phyloP scores from a whole-genome alignment of 1,140 invertebrate species.

The Papilio machaon region DNA sequence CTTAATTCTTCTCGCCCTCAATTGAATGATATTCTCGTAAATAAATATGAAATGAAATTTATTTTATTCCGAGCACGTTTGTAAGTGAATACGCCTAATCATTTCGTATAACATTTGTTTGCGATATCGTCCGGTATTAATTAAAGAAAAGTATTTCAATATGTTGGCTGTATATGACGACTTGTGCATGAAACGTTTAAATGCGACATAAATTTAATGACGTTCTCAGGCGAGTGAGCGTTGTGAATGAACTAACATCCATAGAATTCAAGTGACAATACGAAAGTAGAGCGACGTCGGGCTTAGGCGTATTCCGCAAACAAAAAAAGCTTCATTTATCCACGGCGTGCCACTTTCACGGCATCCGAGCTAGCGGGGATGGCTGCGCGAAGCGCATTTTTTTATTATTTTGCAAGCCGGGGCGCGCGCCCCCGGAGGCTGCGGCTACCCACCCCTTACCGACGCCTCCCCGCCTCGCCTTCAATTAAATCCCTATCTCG shows the following conservation, averaged over 20 bases:
- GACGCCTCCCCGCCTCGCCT: constrained; percentile 57
- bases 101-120: constrained; percentile 49
- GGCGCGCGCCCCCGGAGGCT: constrained; percentile 50
- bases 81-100: constrained; percentile 47
- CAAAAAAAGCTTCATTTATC: constrained; percentile 80
- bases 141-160: constrained; percentile 42
- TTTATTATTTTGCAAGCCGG: constrained; percentile 73
- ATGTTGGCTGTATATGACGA: constrained; percentile 45
- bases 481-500: constrained; percentile 80
- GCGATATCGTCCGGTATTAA: not conserved
- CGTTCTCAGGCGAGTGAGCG: constrained; percentile 46
- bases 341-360: constrained; percentile 79
- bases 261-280: constrained; percentile 77
- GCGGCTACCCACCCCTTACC: constrained; percentile 58
- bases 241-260: constrained; percentile 75
- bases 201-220: constrained; percentile 69
- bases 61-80: constrained; percentile 52
- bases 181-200: constrained; percentile 56
- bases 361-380: constrained; percentile 78
- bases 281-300: constrained; percentile 73
- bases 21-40: constrained; percentile 69
- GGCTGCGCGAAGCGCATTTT: constrained; percentile 67
- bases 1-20: constrained; percentile 73
- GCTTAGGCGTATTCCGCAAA: constrained; percentile 78
- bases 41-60: constrained; percentile 71